Conservation (phyloP, 2,113 vertebrate species). For the Scomber colias region DNA sequence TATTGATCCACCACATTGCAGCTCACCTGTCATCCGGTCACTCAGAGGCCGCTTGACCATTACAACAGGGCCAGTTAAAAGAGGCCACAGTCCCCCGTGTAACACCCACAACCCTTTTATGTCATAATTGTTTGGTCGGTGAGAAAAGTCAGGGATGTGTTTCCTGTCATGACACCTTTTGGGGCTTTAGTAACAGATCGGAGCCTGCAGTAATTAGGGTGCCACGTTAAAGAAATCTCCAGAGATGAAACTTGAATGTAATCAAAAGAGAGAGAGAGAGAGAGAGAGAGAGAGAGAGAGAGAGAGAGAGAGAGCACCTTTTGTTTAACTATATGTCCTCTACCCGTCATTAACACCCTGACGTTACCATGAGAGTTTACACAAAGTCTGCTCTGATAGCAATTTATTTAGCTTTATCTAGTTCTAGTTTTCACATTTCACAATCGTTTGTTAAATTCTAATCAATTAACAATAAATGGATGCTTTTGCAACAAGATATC, state of each 20-base stretch:
- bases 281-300: too few relatives aligned
- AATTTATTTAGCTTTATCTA: not conserved
- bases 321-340: not conserved
- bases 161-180: conserved; percentile 77
- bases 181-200: conserved; percentile 24
- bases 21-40: conserved; percentile 58
- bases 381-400: not conserved
- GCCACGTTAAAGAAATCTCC: not conserved
- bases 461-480: not conserved
- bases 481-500: not conserved
- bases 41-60: conserved; percentile 29
- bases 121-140: conserved; percentile 59
- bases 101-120: conserved; percentile 73
- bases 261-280: not conserved
- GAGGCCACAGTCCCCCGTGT: conserved; percentile 42
- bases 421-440: not conserved
- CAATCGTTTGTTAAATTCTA: not conserved
- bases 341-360: not conserved
- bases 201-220: not conserved
- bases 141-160: conserved; percentile 65
- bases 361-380: not conserved
- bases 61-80: conserved; percentile 58
- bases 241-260: conserved; percentile 1
- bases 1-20: conserved; percentile 20
- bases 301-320: not conserved